phyloP scores from a whole-genome alignment of 2,888 invertebrate genomes.

The Eupithecia centaureata region DNA sequence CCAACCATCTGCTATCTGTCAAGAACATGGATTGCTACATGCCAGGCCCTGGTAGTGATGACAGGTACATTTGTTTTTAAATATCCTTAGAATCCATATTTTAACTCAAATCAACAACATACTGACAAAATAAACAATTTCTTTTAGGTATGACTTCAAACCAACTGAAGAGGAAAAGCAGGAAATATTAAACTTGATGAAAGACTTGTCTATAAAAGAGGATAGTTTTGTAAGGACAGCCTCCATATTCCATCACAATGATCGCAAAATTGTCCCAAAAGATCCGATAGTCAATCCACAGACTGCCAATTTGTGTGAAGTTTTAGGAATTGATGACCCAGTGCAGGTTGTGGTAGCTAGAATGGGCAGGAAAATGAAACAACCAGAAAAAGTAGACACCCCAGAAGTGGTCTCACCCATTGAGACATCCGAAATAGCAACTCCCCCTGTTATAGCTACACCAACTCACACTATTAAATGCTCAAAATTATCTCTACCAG shows the following conservation, averaged over 20 bases:
- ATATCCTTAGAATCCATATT: constrained; percentile 9
- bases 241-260: constrained; percentile 81
- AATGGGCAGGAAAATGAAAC: constrained; percentile 71
- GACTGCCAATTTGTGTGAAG: constrained; percentile 87
- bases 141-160: constrained; percentile 87
- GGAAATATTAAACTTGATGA: constrained; percentile 85
- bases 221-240: constrained; percentile 91
- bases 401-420: background rate
- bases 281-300: constrained; percentile 87
- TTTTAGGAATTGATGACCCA: constrained; percentile 92
- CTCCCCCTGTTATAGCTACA: constrained; percentile 47
- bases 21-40: constrained; percentile 88
- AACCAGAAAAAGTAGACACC: constrained; percentile 39
- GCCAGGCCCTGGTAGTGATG: constrained; percentile 90
- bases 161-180: constrained; percentile 90
- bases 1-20: constrained; percentile 93
- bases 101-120: background rate
- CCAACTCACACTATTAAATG: constrained; percentile 55
- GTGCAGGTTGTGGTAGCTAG: constrained; percentile 85
- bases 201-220: constrained; percentile 86
- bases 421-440: constrained; percentile 15
- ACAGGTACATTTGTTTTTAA: constrained; percentile 77
- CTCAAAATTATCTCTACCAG: constrained; percentile 68
- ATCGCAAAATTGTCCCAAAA: constrained; percentile 68
- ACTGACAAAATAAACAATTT: constrained; percentile 21